phyloP scores from a whole-genome alignment of 2,797 vertebrate genomes.

The Alcedo quadribrachys region DNA sequence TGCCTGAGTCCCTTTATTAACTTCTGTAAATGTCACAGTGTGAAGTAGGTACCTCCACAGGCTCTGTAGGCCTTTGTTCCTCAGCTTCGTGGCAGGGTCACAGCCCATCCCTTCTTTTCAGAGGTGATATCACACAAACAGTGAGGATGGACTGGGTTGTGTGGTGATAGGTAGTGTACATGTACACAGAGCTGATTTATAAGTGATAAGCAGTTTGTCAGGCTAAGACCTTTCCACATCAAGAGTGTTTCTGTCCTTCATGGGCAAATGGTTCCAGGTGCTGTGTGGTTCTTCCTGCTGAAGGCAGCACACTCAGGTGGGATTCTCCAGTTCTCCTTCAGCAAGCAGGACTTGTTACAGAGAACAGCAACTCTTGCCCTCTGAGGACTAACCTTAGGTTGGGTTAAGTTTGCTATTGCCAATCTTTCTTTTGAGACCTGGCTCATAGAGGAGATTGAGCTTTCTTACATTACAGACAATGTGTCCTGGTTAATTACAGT shows the following conservation, averaged over 20 bases:
- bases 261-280: not conserved
- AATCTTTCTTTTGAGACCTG: not conserved
- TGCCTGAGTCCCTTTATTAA: not conserved
- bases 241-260: not conserved
- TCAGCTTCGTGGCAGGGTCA: not conserved
- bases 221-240: not conserved
- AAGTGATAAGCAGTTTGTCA: not conserved
- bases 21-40: not conserved
- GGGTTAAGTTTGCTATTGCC: not conserved
- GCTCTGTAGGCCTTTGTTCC: not conserved
- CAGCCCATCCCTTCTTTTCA: not conserved
- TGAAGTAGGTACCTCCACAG: not conserved
- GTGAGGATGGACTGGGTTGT: not conserved
- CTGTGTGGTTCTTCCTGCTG: not conserved
- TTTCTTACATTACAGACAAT: conserved; percentile 10
- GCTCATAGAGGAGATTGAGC: not conserved
- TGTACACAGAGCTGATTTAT: not conserved
- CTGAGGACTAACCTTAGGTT: not conserved
- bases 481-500: conserved; percentile 63
- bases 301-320: not conserved
- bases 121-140: not conserved
- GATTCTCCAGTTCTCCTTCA: not conserved
- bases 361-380: not conserved
- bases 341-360: not conserved
- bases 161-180: not conserved